A percentile compares a stretch with the other conserved stretches of the same genome.
These are phyloP conservation scores for Cerastis rubricosa DNA, from an alignment of 2,888 invertebrate species.

Conservation along the genomic window DNA sequence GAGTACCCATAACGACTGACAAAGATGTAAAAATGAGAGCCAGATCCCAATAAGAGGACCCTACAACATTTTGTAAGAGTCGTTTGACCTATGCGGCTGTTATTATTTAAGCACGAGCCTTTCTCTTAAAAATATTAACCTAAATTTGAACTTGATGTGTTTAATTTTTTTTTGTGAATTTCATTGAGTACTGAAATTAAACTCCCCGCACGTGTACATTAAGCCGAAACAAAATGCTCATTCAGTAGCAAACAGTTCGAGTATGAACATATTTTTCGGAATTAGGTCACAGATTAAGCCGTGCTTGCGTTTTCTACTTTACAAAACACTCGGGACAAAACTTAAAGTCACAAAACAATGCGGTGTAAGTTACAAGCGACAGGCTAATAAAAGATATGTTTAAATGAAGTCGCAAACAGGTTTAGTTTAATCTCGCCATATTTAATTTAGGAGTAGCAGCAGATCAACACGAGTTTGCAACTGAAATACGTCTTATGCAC, in stretches of 20 bases:
- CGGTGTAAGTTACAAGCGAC: constrained; percentile 26
- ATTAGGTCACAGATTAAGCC: constrained; percentile 61
- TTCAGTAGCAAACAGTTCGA: constrained; percentile 35
- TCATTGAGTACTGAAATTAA: neutral
- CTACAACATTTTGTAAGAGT: too few relatives aligned
- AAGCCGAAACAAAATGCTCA: constrained; percentile 34
- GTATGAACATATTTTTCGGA: constrained; percentile 55
- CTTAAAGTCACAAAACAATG: constrained; percentile 47
- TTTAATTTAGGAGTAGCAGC: neutral
- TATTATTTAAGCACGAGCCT: neutral
- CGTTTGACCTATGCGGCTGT: too few relatives aligned
- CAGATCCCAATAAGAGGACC: too few relatives aligned
- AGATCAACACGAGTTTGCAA: neutral
- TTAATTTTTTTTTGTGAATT: neutral
- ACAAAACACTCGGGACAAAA: constrained; percentile 56
- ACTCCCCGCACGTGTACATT: constrained; percentile 10
- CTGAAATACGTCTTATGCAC: neutral
- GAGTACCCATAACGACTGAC: neutral
- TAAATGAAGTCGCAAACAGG: neutral
- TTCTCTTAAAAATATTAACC: neutral
- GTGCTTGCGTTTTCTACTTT: constrained; percentile 43
- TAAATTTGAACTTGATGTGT: too few relatives aligned
- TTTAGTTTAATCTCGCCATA: neutral
- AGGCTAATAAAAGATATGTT: neutral
- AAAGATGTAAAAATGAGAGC: neutral